Percentiles rank a stretch among this genome's conserved stretches.
Conservation (phyloP, 1,140 invertebrate species). For the Plodia interpunctella region DNA sequence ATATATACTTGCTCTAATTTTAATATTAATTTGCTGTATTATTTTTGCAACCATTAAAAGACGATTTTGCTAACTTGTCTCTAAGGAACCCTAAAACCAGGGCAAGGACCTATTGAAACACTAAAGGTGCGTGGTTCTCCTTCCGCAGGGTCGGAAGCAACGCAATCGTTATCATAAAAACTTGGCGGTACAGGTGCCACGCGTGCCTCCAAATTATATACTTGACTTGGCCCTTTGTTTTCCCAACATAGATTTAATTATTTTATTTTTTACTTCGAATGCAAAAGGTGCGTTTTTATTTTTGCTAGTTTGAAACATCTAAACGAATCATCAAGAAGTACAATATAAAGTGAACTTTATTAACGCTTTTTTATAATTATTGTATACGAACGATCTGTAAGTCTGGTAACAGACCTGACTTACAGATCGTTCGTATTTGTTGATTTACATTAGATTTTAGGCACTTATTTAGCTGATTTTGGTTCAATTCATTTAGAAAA, state of each 20-base stretch:
- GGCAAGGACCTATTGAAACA: conserved; percentile 7
- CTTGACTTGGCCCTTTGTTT: neutral
- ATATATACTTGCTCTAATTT: too few species aligned
- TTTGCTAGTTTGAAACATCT: too few species aligned
- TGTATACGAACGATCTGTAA: too few species aligned
- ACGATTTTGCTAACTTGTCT: too few species aligned
- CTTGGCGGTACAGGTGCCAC: neutral
- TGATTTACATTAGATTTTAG: too few species aligned
- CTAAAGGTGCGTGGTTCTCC: conserved; percentile 12
- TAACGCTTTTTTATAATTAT: too few species aligned
- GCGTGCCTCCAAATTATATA: neutral
- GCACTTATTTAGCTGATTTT: too few species aligned
- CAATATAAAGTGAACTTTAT: neutral
- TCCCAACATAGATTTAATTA: neutral
- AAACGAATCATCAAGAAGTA: neutral
- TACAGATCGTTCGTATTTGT: too few species aligned
- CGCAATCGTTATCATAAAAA: neutral
- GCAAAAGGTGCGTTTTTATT: neutral
- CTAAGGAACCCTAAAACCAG: neutral
- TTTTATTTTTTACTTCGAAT: neutral
- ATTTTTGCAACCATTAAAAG: too few species aligned
- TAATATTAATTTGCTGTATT: too few species aligned
- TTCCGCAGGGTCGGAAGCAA: conserved; percentile 9
- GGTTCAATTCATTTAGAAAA: too few species aligned
- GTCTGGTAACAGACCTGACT: too few species aligned